Evolutionary conservation across 2,113 vertebrate genomes (phyloP), one percentile per base, ranked within the genome.

Genomic region (Anolis sagrei): DNA sequence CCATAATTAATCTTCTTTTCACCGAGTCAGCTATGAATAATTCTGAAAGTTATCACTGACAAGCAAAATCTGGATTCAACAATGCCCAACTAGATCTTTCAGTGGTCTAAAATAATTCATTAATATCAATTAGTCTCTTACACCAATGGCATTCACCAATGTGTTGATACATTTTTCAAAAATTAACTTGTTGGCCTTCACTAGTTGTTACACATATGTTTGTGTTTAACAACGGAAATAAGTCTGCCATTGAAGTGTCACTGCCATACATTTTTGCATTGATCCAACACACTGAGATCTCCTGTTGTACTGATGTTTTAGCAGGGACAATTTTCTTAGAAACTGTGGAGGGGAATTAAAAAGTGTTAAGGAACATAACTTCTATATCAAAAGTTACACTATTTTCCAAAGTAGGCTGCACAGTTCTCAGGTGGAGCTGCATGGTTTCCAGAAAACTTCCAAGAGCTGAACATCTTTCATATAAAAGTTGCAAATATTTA

Each of bases 11-110:
- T 23, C 29, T 83, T 81, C 25, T 23, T 69, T 88, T 1, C 1
- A 2, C 51, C 23, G 0, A 79, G 1, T 27, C 6, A 1, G 1
- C 64, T 39, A 76, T 54, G n/a, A 4, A 3, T 89, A 0, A 0
- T 85, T 83, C 3, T 79, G 0, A 2, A 85, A 79, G 5, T 8
- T 72, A 2, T 0, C 81, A 2, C 0, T 10, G 4, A 13, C 5
- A 72, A 62, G 70, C 86, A 32, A 1, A 83, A 34, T 14, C 83
- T 79, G 27, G 5, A 14, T 49, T 48, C 48, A 54, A 51, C 16
- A 34, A 25, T 25, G 18, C 14, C 10, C 39, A 64, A 21, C 19
- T 49, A 68, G 48, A 9, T 5, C 39, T 7, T 25, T 70, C 21
- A 54, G 51, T 54, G 9, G 51, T 54, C 14, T 54, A 54, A 54